Base-by-base conservation (phyloP, 2,888 invertebrate species). In the Oxystoma pomonae region DNA sequence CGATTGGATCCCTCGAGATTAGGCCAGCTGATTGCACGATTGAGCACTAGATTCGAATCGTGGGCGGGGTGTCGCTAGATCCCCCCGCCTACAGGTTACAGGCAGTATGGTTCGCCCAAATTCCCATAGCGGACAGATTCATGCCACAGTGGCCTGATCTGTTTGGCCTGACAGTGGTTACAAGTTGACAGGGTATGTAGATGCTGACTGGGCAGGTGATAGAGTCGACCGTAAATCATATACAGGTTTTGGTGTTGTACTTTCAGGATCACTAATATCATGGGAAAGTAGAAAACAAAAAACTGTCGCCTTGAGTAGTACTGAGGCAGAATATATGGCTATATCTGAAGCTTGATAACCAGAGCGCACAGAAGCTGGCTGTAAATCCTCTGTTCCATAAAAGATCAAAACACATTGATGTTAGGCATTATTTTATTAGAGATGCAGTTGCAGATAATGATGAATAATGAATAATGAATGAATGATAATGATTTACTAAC, bases 231-330 rank as follows among this genome's bases (percentile, higher is more conserved):
- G 59, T 21, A 60, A 58, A 18, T 65, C 63, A 1, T 65, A 21
- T 51, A 57, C 51, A 22, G 60, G 0, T 63, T 50, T 50, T 12
- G 55, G 12, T 62, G 62, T 35, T 56, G 49, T 16, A 17, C 51
- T 63, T 22, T 51, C 57, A 9, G 60, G 58, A 12, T 59, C 56
- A 9, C 16, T 59, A n/a, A 53, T 62, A 20, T 59, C 60, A 2
- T 65, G 60, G 62, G 57, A 62, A 21, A 20, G 62, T 59, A 20
- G 19, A 58, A 65, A 62, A 16, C 65, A 65, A 57, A 57, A 57
- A 17, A 60, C 62, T 16, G 55, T 62, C 16, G 60, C 62, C 20
- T 51, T 65, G 2, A 60, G 59, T 50, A 57, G 57, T 12, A 63
- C 60, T 35, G 35, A 35, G 35, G 35, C 35, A 12, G 35, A 35